Percentiles rank a stretch among this genome's conserved stretches.
Evolutionary conservation across 2,797 vertebrate genomes (phyloP).

Genomic region (Phoebastria nigripes): DNA sequence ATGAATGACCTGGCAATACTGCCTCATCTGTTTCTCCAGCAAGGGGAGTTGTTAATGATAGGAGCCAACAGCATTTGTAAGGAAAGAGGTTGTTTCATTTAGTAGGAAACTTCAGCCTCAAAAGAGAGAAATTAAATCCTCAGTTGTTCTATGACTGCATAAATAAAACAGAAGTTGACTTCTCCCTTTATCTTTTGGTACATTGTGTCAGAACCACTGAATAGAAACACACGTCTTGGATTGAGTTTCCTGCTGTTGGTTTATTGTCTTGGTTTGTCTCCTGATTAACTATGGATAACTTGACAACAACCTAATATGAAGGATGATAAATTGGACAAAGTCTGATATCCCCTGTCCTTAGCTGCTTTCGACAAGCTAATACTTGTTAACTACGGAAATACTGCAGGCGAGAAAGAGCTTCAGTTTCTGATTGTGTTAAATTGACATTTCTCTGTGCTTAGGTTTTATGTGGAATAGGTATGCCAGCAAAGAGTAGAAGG

Average conservation of each 20-base stretch:
- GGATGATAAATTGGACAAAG: slow-evolving; percentile 45
- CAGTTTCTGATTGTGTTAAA: neutral
- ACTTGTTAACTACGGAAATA: slow-evolving; percentile 11
- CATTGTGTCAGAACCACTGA: slow-evolving; percentile 54
- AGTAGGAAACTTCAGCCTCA: slow-evolving; percentile 50
- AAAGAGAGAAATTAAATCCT: slow-evolving; percentile 66
- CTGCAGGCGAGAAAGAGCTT: neutral
- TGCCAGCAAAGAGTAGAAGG: neutral
- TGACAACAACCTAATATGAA: slow-evolving; percentile 52
- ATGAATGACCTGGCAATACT: slow-evolving; percentile 14
- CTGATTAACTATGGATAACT: slow-evolving; percentile 52
- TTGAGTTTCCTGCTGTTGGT: slow-evolving; percentile 62
- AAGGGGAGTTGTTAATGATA: slow-evolving; percentile 16
- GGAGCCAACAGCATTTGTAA: slow-evolving; percentile 43
- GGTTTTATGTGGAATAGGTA: neutral
- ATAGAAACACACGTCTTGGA: slow-evolving; percentile 26
- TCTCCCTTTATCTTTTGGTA: slow-evolving; percentile 28
- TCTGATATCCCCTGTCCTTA: neutral
- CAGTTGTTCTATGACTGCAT: slow-evolving; percentile 41
- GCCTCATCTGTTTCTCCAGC: slow-evolving; percentile 16
- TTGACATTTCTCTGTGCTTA: neutral
- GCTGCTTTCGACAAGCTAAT: neutral
- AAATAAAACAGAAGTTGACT: slow-evolving; percentile 67
- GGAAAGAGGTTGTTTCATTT: slow-evolving; percentile 40
- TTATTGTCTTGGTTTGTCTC: slow-evolving; percentile 56